Evolutionary conservation across 2,797 vertebrate genomes (phyloP).

Genomic region (Halcyon chelicuti): DNA sequence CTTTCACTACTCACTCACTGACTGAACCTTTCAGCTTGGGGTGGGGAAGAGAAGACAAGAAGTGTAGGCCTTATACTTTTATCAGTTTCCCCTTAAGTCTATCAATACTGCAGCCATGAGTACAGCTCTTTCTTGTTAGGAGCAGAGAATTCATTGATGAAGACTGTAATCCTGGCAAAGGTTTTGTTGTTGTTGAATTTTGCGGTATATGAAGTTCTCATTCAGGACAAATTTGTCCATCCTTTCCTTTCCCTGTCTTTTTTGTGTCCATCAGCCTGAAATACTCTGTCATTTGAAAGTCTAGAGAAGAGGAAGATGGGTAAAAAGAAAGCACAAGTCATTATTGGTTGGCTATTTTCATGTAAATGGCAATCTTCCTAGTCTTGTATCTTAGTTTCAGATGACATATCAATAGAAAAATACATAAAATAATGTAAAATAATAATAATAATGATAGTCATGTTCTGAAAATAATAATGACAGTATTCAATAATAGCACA

Average conservation of each 20-base stretch:
- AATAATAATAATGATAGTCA: not conserved
- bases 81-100: not conserved
- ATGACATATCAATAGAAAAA: not conserved
- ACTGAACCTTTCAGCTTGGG: not conserved
- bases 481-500: not conserved
- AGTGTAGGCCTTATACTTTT: not conserved
- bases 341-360: not conserved
- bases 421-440: not conserved
- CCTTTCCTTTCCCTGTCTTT: constrained; percentile 15
- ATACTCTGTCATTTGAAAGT: constrained; percentile 26
- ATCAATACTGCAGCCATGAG: not conserved
- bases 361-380: not conserved
- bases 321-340: not conserved
- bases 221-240: constrained; percentile 6
- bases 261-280: constrained; percentile 34
- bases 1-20: not conserved
- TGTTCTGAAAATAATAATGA: not conserved
- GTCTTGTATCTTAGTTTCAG: not conserved
- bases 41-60: not conserved
- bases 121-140: not conserved
- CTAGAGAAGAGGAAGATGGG: not conserved
- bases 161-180: constrained; percentile 23
- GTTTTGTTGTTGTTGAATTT: not conserved
- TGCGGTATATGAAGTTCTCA: constrained; percentile 11
- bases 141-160: constrained; percentile 21